Conservation (phyloP, 1,140 invertebrate genomes). For the Apis mellifera region Amel_HAv3.1 CM009943.2:2455001-2455500, state of each 20-base stretch:
- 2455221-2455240: background rate
- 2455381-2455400: background rate
- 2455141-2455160: background rate
- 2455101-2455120: background rate
- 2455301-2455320: background rate
- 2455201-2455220: background rate
- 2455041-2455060: constrained; percentile 45
- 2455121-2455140: background rate
- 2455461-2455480: background rate
- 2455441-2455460: background rate
- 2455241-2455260: no score
- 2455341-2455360: no score
- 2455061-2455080: constrained; percentile 23
- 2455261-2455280: background rate
- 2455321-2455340: background rate
- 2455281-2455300: background rate
- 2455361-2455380: background rate
- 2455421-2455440: background rate
- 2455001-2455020: constrained; percentile 46
- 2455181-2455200: background rate
- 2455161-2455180: background rate
- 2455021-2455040: constrained; percentile 21
- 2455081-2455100: constrained; percentile 27
- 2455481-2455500: background rate
- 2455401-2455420: background rate